Base-by-base conservation (phyloP, 1,140 invertebrate species). In the Arion vulgaris region DNA sequence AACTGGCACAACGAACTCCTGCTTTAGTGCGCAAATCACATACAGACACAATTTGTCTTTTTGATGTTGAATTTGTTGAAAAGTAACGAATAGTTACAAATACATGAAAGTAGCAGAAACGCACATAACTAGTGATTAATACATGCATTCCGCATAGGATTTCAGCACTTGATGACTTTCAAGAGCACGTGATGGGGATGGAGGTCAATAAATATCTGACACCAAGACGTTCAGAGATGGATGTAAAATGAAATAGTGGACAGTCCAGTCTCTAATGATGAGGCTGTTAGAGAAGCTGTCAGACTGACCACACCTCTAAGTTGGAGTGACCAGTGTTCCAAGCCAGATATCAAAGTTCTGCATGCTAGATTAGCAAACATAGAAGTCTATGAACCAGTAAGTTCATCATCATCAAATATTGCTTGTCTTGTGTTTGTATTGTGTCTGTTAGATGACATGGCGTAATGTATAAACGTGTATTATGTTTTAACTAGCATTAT, bases 241-340 rank as follows among this genome's bases (percentile, higher is more conserved):
- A 15, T 39, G 51, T 49, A 4, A 51, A 51, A 51, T 19, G 23
- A 51, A 57, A 19, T 28, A 17, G 36, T 19, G n/a, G 28, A 19
- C 23, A 41, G 38, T 45, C 13, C 28, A 41, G 68, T 32, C n/a
- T n/a, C 66, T 26, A n/a, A 73, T 69, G 23, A 49, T 32, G 26
- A 75, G 66, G 51, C 62, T 26, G 19, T 32, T 36, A 53, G 13
- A 23, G 39, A 23, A n/a, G n/a, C 34, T n/a, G 11, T 71, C 19
- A 28, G 53, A 72, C 38, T 26, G 41, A 53, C 34, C n/a, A 57
- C 86, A 5, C 87, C 87, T n/a, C 83, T 89, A 11, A 87, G 85
- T 80, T 89, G 88, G 88, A 83, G 83, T 28, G 88, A 88, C 83
- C 86, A 88, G 80, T 39, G 88, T 28, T 68, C 74, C 26, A 75